Percentiles rank a stretch among this genome's conserved stretches.
Conservation (phyloP, 2,888 invertebrate species). For the Leucoptera coffeella region DNA sequence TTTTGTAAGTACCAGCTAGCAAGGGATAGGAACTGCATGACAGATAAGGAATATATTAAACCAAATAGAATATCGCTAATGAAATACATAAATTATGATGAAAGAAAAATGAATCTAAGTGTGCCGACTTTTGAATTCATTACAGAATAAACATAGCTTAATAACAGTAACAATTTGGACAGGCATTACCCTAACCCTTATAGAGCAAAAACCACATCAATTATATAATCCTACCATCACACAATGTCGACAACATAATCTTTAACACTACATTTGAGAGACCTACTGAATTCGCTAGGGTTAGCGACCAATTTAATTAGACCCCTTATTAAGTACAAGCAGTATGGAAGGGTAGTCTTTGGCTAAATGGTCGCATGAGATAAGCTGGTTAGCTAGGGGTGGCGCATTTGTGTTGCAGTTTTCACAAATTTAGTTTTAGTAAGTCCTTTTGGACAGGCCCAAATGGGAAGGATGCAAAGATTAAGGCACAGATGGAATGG, state of each 20-base stretch:
- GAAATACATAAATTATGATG: too few relatives aligned
- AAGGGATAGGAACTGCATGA: too few relatives aligned
- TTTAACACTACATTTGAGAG: constrained; percentile 1
- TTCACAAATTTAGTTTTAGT: constrained; percentile 51
- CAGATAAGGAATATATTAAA: too few relatives aligned
- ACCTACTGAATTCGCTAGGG: background rate
- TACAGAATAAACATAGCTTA: too few relatives aligned
- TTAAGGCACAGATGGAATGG: background rate
- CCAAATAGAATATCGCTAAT: too few relatives aligned
- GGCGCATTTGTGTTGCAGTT: constrained; percentile 46
- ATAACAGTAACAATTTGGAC: too few relatives aligned
- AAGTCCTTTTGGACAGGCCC: constrained; percentile 24
- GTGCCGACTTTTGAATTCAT: too few relatives aligned
- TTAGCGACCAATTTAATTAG: background rate
- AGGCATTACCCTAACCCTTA: too few relatives aligned
- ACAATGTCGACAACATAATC: background rate
- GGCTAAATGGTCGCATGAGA: background rate
- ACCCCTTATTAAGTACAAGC: background rate
- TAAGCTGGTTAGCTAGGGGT: constrained; percentile 31
- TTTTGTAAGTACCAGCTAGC: too few relatives aligned
- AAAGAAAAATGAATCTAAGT: too few relatives aligned
- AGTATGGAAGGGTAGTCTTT: background rate
- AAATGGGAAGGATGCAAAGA: constrained; percentile 12
- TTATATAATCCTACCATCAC: constrained; percentile 1
- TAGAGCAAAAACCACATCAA: constrained; percentile 1